Evolutionary conservation across 2,888 invertebrate species (phyloP), one percentile per base, ranked within the genome.

Genomic region (Myopa tessellatipennis): DNA sequence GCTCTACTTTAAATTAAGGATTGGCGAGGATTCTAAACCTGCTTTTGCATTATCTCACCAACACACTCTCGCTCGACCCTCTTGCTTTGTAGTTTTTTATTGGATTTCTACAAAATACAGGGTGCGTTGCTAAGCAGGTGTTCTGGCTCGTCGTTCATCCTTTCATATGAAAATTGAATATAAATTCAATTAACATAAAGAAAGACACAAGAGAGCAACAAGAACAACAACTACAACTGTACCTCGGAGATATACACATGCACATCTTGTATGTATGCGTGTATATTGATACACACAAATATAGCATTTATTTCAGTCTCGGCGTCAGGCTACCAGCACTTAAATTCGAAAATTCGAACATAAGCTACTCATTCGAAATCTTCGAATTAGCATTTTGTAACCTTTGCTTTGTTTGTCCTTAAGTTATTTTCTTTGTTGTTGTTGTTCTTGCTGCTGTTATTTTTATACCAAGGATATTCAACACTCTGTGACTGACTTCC

Each of bases 311-410:
- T 10, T 45, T 14, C 10, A 26, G 40, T 60, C 18, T n/a, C 40
- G 5, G 61, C 26, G 61, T 38, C 72, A 73, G 40, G 38, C 72
- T 73, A 18, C 12, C 14, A 40, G 18, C 50, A 50, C 14, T 73
- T 45, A 16, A 73, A 18, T 61, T 73, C 61, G 70, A 73, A 73
- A 63, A 40, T 73, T 61, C 73, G 73, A 73, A 73, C 55, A 52
- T 70, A 26, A 36, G 70, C 55, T 4, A 18, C 69, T 45, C 7
- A n/a, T 67, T 40, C n/a, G 40, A 67, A 45, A 67, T 67, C 67
- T 40, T 67, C 67, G 67, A 67, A 67, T 67, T 67, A 18, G 38
- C 38, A 38, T 67, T 26, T 67, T 5, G 26, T 60, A 72, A 72
- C 72, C 72, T 72, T 60, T 58, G 60, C 60, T 58, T 26, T 12